phyloP scores from a whole-genome alignment of 2,888 invertebrate genomes.

The Perizoma affinitatum region DNA sequence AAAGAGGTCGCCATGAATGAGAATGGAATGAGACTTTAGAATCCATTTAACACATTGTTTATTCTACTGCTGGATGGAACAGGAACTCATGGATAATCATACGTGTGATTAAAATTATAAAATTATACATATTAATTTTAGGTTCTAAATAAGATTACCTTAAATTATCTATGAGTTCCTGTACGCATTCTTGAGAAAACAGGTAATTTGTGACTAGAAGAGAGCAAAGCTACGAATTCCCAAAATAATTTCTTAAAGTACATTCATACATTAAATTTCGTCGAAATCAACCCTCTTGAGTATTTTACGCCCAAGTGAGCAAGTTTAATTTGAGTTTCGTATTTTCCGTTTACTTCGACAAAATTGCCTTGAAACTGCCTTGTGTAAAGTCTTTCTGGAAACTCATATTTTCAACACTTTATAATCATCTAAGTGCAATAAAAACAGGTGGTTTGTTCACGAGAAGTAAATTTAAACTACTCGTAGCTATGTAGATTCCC shows the following conservation, averaged over 20 bases:
- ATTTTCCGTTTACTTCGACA: slow-evolving; percentile 32
- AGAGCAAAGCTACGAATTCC: not conserved
- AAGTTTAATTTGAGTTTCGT: slow-evolving; percentile 43
- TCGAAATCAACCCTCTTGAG: slow-evolving; percentile 20
- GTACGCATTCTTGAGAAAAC: not conserved
- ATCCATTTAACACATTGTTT: too few relatives aligned
- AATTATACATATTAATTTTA: too few relatives aligned
- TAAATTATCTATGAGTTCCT: not conserved
- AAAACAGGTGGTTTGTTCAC: not conserved
- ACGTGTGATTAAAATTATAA: too few relatives aligned
- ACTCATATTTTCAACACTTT: slow-evolving; percentile 41
- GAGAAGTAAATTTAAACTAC: slow-evolving; percentile 3
- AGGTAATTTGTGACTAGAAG: not conserved
- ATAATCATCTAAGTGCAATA: slow-evolving; percentile 27
- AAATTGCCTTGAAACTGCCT: slow-evolving; percentile 10
- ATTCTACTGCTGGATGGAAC: too few relatives aligned
- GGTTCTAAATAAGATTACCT: too few relatives aligned
- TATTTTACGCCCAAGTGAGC: slow-evolving; percentile 33
- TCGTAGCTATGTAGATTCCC: not conserved
- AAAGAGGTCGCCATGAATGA: too few relatives aligned
- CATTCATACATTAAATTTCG: slow-evolving; percentile 20
- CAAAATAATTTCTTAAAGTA: slow-evolving; percentile 1
- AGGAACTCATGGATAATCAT: too few relatives aligned
- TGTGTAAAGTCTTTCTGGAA: slow-evolving; percentile 36
- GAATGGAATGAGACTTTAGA: too few relatives aligned